Percentiles rank a stretch among this genome's conserved stretches.
Evolutionary conservation across 2,888 invertebrate species (phyloP).

Genomic region (Cryptus armator): DNA sequence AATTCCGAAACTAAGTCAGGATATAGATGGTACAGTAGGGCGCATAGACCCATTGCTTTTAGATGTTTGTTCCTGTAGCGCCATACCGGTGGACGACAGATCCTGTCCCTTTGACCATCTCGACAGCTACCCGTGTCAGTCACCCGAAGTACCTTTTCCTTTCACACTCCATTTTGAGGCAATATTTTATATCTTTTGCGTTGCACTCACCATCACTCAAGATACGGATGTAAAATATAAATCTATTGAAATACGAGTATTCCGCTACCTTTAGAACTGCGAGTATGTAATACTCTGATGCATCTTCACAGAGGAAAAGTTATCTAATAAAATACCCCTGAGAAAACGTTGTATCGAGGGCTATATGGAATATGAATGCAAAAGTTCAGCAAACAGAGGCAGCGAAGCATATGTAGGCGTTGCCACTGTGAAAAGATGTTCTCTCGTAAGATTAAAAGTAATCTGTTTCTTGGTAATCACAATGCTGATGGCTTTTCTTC

Average conservation of each 20-base stretch:
- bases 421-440: background rate
- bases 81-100: background rate
- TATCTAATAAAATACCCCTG: background rate
- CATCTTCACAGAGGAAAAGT: background rate
- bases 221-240: background rate
- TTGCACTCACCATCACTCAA: background rate
- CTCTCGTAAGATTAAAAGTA: constrained; percentile 1
- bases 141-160: background rate
- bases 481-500: constrained; percentile 9
- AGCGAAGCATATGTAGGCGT: background rate
- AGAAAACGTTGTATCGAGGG: background rate
- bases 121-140: too few relatives aligned
- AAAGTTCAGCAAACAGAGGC: background rate
- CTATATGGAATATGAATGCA: background rate
- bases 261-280: background rate
- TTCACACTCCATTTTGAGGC: background rate
- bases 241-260: background rate
- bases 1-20: background rate
- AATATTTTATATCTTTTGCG: background rate
- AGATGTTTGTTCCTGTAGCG: background rate
- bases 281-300: background rate
- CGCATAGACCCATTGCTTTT: background rate
- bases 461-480: background rate
- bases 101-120: background rate
- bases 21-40: background rate